A percentile compares a stretch with the other conserved stretches of the same genome.
These are phyloP conservation scores for Tapirus indicus DNA, from an alignment of 2,797 vertebrate species.

Conservation along the genomic window DNA sequence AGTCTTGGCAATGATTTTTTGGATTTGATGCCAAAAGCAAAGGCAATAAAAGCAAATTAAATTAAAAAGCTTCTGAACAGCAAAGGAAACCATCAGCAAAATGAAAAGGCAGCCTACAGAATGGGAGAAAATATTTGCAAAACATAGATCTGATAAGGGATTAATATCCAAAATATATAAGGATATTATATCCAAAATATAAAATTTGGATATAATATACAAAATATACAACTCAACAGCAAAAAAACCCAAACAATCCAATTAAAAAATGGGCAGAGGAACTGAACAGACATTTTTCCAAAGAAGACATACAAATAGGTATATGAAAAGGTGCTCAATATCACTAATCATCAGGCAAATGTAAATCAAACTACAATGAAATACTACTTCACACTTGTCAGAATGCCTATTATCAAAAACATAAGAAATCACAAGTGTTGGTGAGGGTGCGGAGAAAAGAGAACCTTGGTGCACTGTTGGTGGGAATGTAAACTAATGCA, in stretches of 20 bases:
- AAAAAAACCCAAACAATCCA: not conserved
- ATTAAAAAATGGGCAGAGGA: not conserved
- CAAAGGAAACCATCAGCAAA: not conserved
- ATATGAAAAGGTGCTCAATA: not conserved
- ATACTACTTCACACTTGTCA: not conserved
- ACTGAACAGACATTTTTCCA: not conserved
- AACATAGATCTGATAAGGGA: not conserved
- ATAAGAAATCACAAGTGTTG: not conserved
- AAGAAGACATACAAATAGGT: not conserved
- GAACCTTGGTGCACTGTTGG: not conserved
- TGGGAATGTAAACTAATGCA: not conserved
- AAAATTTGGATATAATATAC: too few relatives aligned
- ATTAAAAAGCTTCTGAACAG: not conserved
- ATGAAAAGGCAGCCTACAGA: not conserved
- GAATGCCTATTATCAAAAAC: not conserved
- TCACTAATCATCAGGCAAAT: not conserved
- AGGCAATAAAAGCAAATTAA: not conserved
- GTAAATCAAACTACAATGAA: too few relatives aligned
- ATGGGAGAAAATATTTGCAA: not conserved
- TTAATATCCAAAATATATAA: not conserved
- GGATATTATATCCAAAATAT: too few relatives aligned
- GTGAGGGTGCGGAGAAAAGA: not conserved
- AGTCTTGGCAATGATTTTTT: not conserved
- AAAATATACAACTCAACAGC: not conserved
- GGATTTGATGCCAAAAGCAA: not conserved